phyloP scores from a whole-genome alignment of 2,888 invertebrate genomes.

The Nomada flava region DNA sequence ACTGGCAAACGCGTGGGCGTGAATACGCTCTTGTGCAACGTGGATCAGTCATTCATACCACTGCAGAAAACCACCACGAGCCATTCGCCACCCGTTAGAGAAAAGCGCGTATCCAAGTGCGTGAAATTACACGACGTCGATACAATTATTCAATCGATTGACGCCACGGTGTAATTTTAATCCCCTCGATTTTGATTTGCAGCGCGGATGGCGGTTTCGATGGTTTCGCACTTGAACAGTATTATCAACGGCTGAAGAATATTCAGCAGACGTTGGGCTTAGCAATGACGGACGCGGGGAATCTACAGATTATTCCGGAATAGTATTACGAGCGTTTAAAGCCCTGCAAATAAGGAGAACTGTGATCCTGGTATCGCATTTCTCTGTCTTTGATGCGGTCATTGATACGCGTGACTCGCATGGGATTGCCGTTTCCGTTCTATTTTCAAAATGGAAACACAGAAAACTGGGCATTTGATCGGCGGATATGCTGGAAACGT shows the following conservation, averaged over 20 bases:
- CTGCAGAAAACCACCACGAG: slow-evolving; percentile 62
- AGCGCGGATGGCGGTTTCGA: slow-evolving; percentile 59
- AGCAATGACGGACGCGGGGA: slow-evolving; percentile 68
- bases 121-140: slow-evolving; percentile 12
- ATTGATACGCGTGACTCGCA: slow-evolving; percentile 39
- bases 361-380: slow-evolving; percentile 36
- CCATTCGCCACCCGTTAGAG: slow-evolving; percentile 75
- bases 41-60: slow-evolving; percentile 70
- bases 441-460: slow-evolving; percentile 20
- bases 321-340: slow-evolving; percentile 57
- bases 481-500: slow-evolving; percentile 1
- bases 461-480: slow-evolving; percentile 60
- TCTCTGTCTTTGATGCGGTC: slow-evolving; percentile 35
- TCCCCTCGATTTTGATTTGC: not conserved
- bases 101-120: slow-evolving; percentile 60
- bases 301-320: slow-evolving; percentile 59
- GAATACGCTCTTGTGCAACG: slow-evolving; percentile 79
- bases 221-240: slow-evolving; percentile 70
- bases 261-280: slow-evolving; percentile 74
- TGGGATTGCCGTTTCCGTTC: slow-evolving; percentile 69
- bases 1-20: slow-evolving; percentile 86
- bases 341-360: slow-evolving; percentile 17
- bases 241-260: slow-evolving; percentile 71
- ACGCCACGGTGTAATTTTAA: not conserved
- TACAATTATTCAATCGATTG: no score